Evolutionary conservation across 1,140 invertebrate genomes (phyloP).

Genomic region (Copidosoma floridanum): DNA sequence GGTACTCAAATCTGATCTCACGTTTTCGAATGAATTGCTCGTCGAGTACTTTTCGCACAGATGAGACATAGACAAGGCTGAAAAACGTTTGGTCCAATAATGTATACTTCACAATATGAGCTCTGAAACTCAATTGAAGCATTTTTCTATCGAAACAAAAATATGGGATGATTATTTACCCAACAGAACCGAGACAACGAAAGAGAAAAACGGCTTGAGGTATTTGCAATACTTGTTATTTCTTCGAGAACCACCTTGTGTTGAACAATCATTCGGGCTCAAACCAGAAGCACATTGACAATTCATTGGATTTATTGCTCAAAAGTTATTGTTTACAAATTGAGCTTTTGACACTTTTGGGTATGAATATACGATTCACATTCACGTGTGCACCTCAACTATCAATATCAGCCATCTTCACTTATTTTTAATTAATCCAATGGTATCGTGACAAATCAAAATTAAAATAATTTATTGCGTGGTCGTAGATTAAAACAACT

Average conservation of each 20-base stretch:
- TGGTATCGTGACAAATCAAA: too few relatives aligned
- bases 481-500: too few relatives aligned
- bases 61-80: constrained; percentile 48
- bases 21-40: constrained; percentile 37
- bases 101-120: too few relatives aligned
- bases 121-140: too few relatives aligned
- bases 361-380: too few relatives aligned
- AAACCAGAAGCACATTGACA: constrained; percentile 34
- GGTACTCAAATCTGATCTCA: constrained; percentile 45
- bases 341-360: not conserved
- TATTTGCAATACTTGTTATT: constrained; percentile 36
- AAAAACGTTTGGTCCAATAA: constrained; percentile 3
- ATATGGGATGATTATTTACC: constrained; percentile 32
- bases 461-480: too few relatives aligned
- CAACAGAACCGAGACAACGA: constrained; percentile 43
- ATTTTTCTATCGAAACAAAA: not conserved
- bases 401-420: constrained; percentile 4
- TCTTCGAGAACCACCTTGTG: constrained; percentile 18
- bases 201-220: constrained; percentile 42
- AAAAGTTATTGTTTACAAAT: constrained; percentile 4
- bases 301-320: constrained; percentile 36
- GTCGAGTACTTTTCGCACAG: constrained; percentile 49
- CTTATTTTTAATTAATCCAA: not conserved
- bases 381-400: not conserved
- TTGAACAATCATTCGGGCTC: constrained; percentile 35